Conservation (phyloP, 1,140 invertebrate species). For the Uloborus diversus region DNA sequence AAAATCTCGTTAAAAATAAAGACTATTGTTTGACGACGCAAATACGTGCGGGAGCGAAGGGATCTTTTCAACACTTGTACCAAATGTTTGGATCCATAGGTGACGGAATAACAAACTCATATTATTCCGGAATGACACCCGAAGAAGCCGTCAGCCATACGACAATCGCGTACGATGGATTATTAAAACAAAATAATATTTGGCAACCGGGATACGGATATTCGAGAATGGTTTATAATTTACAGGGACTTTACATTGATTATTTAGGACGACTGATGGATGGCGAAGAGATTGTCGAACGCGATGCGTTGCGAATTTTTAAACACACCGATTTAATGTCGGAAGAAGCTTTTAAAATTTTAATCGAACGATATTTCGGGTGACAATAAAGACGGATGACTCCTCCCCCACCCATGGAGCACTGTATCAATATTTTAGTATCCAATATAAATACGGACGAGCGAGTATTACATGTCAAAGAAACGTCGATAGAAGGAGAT, state of each 20-base stretch:
- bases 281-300: slow-evolving; percentile 1
- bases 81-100: background rate
- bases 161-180: background rate
- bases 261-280: slow-evolving; percentile 1
- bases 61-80: background rate
- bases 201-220: slow-evolving; percentile 29
- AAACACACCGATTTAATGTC: background rate
- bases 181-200: background rate
- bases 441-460: no score
- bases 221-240: background rate
- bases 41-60: slow-evolving; percentile 16
- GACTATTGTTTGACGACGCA: background rate
- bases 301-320: background rate
- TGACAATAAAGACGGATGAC: no score
- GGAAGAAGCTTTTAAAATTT: background rate
- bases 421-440: no score
- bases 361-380: no score
- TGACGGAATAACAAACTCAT: background rate
- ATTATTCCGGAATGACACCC: slow-evolving; percentile 1
- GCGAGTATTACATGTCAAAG: no score
- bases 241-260: background rate
- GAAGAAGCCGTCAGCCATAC: background rate
- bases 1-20: background rate
- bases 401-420: no score
- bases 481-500: no score